phyloP scores from a whole-genome alignment of 1,140 invertebrate species.

The Caenorhabditis tropicalis region DNA sequence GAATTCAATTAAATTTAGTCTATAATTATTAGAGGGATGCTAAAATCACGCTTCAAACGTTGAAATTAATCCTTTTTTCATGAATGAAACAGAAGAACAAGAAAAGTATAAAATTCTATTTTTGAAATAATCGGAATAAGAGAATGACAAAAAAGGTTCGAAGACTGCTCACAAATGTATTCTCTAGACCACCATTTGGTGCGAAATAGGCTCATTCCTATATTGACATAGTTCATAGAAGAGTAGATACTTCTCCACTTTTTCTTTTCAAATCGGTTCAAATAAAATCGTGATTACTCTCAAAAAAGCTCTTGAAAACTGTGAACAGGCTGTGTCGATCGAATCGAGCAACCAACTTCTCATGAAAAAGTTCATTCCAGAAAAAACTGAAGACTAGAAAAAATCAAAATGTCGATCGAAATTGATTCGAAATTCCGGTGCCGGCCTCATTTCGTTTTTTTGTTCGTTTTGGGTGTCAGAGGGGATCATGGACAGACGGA shows the following conservation, averaged over 20 bases:
- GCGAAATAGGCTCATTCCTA: not conserved
- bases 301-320: conserved; percentile 43
- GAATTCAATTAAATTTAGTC: too few relatives aligned
- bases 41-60: too few relatives aligned
- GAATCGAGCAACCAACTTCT: not conserved
- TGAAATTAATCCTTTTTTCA: too few relatives aligned
- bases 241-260: conserved; percentile 36
- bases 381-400: not conserved
- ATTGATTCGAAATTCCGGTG: conserved; percentile 26
- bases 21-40: too few relatives aligned
- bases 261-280: conserved; percentile 30
- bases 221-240: conserved; percentile 39
- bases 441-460: not conserved
- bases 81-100: too few relatives aligned
- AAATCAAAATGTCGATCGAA: not conserved
- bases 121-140: not conserved
- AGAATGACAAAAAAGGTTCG: not conserved
- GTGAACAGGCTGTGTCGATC: not conserved
- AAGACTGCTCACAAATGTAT: not conserved
- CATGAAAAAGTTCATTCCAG: not conserved
- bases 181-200: not conserved
- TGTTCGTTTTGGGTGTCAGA: not conserved
- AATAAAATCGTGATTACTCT: conserved; percentile 43
- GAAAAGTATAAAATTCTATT: too few relatives aligned
- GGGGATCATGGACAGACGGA: conserved; percentile 28